Percentiles rank a stretch among this genome's conserved stretches.
phyloP scores from a whole-genome alignment of 1,140 invertebrate species.

The Panagrolaimus sp. region DNA sequence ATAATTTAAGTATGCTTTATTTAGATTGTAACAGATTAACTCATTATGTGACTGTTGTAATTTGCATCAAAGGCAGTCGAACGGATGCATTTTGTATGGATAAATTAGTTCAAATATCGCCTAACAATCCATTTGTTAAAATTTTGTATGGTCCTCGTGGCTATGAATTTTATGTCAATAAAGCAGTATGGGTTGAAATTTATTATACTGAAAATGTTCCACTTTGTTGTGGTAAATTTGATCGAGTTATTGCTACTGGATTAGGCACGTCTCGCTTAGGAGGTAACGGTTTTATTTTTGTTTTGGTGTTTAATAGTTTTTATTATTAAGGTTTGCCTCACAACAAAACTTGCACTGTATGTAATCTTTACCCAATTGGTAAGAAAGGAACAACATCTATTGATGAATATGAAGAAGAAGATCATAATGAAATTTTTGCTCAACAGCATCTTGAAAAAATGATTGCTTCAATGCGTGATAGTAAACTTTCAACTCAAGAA shows the following conservation, averaged over 20 bases:
- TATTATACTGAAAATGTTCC: conserved; percentile 23
- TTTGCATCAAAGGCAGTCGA: not conserved
- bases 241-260: conserved; percentile 29
- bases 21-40: not conserved
- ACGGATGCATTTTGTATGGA: not conserved
- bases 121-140: not conserved
- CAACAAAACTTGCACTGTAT: conserved; percentile 35
- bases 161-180: not conserved
- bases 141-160: not conserved
- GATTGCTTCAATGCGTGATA: not conserved
- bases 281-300: conserved; percentile 13
- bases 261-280: conserved; percentile 32
- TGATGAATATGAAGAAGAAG: not conserved
- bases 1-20: not conserved
- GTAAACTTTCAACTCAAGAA: not conserved
- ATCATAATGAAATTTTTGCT: not conserved
- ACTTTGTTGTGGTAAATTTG: conserved; percentile 28
- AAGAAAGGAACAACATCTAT: not conserved
- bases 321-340: conserved; percentile 22
- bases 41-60: not conserved
- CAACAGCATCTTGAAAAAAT: not conserved
- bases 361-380: conserved; percentile 35
- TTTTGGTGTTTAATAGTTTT: not conserved
- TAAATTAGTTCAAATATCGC: not conserved
- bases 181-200: not conserved